phyloP scores from a whole-genome alignment of 2,797 vertebrate species.

The Acipenser transmontanus region DNA sequence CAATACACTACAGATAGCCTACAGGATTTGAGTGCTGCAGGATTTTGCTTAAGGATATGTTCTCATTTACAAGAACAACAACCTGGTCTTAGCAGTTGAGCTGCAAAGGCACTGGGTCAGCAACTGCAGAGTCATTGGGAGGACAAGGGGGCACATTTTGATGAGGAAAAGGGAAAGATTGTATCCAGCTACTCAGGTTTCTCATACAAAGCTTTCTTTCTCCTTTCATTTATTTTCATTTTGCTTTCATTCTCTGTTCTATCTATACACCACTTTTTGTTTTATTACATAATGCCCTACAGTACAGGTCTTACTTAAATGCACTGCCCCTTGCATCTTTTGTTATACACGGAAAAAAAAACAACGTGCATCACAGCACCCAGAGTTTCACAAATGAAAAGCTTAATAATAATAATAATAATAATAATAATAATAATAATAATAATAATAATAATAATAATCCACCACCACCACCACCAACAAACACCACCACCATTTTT shows the following conservation, averaged over 20 bases:
- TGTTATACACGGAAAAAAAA: too few species aligned
- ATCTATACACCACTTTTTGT: too few species aligned
- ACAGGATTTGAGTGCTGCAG: too few species aligned
- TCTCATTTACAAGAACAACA: not conserved
- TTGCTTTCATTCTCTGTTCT: too few species aligned
- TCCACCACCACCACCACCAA: conserved; percentile 14
- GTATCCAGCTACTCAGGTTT: conserved; percentile 35
- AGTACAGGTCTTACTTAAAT: too few species aligned
- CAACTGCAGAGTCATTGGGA: conserved; percentile 24
- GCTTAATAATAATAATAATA: conserved; percentile 24
- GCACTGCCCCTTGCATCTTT: too few species aligned
- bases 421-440: too few species aligned
- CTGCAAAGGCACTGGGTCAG: conserved; percentile 22
- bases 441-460: too few species aligned
- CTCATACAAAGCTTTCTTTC: conserved; percentile 47
- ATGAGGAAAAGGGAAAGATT: conserved; percentile 36
- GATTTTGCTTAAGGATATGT: too few species aligned
- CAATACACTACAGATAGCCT: too few species aligned
- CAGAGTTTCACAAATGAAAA: conserved; percentile 17
- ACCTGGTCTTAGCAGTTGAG: conserved; percentile 20
- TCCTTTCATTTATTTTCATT: conserved; percentile 20
- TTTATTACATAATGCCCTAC: too few species aligned
- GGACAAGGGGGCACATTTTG: conserved; percentile 47
- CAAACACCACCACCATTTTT: conserved; percentile 29
- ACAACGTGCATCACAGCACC: conserved; percentile 43